phyloP scores from a whole-genome alignment of 2,113 vertebrate species.

The Mungos mungo region DNA sequence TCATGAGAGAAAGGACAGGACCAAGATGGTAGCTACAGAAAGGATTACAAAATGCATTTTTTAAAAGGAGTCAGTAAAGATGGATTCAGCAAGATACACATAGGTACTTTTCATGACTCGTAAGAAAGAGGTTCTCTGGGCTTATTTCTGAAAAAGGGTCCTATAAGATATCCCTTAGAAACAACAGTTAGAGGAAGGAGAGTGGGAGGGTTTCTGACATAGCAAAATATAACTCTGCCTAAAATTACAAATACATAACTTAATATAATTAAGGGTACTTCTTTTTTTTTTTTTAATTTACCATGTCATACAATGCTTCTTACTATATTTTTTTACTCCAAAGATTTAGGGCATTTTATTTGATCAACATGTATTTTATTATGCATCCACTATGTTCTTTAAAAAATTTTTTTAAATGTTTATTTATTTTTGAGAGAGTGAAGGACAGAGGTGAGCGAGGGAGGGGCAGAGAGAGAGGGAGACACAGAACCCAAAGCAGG shows the following conservation, averaged over 20 bases:
- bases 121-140: neutral
- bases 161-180: neutral
- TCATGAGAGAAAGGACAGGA: neutral
- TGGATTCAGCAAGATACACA: neutral
- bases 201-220: neutral
- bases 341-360: neutral
- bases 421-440: too few relatives aligned
- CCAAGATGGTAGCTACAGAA: neutral
- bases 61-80: neutral
- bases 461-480: too few relatives aligned
- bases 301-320: neutral
- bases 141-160: neutral
- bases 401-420: too few relatives aligned
- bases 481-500: too few relatives aligned
- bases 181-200: neutral
- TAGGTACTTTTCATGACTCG: neutral
- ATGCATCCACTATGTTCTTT: neutral
- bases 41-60: neutral
- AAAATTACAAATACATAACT: neutral
- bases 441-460: too few relatives aligned
- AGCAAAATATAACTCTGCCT: neutral
- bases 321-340: neutral
- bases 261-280: neutral
- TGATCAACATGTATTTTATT: neutral
- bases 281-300: neutral